Evolutionary conservation across 53 echinoderm and acorn worm genomes (phyloP).

Genomic region (Paracentrotus lividus): DNA sequence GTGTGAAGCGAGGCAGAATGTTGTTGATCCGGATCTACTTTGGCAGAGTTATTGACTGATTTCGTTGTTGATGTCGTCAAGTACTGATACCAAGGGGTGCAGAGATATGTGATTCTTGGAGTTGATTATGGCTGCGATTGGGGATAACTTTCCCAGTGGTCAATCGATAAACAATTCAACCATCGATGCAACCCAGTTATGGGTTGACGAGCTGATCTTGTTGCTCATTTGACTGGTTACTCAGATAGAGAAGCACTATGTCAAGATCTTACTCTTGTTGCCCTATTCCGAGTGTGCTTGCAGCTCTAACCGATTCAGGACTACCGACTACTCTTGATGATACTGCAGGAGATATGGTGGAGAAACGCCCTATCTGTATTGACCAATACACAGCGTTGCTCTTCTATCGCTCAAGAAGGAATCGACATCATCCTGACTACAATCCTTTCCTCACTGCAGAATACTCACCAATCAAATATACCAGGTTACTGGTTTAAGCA

Average conservation of each 20-base stretch:
- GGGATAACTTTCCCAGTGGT: background rate
- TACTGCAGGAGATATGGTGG: background rate
- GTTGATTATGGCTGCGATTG: background rate
- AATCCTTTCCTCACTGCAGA: background rate
- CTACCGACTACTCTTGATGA: background rate
- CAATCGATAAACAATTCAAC: background rate
- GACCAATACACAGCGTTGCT: background rate
- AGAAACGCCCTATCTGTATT: background rate
- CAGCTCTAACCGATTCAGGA: background rate
- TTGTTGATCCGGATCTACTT: background rate
- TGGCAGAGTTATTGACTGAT: background rate
- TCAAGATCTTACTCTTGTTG: background rate
- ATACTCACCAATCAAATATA: background rate
- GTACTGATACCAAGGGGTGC: conserved; percentile 10
- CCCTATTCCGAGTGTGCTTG: too few relatives aligned
- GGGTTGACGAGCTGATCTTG: background rate
- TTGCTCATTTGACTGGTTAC: background rate
- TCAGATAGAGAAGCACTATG: background rate
- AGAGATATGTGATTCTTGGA: conserved; percentile 45
- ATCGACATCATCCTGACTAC: background rate
- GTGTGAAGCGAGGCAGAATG: background rate
- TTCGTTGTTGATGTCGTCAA: background rate
- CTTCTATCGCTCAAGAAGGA: background rate
- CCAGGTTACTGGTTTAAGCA: background rate
- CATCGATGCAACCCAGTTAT: too few relatives aligned